Evolutionary conservation across 2,888 invertebrate species (phyloP).

Genomic region (Synergus japonicus): DNA sequence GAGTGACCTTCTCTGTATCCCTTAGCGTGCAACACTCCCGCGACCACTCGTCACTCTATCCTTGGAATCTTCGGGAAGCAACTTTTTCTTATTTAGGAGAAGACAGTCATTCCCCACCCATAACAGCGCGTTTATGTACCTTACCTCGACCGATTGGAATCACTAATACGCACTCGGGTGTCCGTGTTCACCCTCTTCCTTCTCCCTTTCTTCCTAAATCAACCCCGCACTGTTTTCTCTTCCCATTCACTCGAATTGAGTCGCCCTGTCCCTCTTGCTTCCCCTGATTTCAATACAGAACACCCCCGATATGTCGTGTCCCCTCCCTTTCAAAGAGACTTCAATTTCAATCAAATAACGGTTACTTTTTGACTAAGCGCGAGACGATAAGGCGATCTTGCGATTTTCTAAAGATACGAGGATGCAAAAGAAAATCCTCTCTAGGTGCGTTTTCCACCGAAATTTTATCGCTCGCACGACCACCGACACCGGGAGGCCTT

Average conservation of each 20-base stretch:
- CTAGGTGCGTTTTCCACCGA: constrained; percentile 58
- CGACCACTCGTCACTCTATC: neutral
- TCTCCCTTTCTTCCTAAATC: constrained; percentile 35
- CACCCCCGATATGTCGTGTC: constrained; percentile 44
- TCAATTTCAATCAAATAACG: neutral
- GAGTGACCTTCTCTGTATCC: constrained; percentile 15
- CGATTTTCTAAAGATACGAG: neutral
- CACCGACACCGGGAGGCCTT: constrained; percentile 69
- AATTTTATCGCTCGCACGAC: constrained; percentile 63
- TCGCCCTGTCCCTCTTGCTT: constrained; percentile 39
- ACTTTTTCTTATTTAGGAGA: constrained; percentile 45
- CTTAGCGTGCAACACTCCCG: constrained; percentile 6
- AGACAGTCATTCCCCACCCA: constrained; percentile 61
- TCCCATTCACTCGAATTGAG: constrained; percentile 12
- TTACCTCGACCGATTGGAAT: constrained; percentile 60
- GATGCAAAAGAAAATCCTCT: neutral
- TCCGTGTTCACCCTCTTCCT: constrained; percentile 44
- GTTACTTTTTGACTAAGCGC: neutral
- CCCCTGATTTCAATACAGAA: constrained; percentile 42
- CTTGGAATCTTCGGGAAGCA: constrained; percentile 17
- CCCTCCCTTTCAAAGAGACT: constrained; percentile 46
- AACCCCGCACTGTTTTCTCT: constrained; percentile 40
- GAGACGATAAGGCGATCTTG: constrained; percentile 58
- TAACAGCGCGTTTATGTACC: constrained; percentile 59
- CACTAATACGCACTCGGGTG: constrained; percentile 56